Base-by-base conservation (phyloP, 2,888 invertebrate genomes). In the Xestia sexstrigata region DNA sequence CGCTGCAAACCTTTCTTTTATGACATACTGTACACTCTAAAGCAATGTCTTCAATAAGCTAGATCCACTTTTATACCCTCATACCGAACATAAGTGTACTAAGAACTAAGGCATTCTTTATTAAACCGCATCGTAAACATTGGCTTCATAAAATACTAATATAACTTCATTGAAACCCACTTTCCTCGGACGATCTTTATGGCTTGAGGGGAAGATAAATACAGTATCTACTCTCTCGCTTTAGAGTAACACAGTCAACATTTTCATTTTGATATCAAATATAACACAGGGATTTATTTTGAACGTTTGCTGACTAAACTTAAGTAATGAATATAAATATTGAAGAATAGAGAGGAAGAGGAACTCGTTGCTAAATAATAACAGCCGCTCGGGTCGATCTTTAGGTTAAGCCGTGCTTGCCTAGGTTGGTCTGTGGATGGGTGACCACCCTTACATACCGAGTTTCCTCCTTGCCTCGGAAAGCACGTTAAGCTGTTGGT, bases 101-200 rank as follows among this genome's bases (percentile, higher is more conserved):
- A 60, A 62, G 79, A 81, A 63, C 74, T 65, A 58, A 81, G 35
- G 42, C 71, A 65, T 73, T 66, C 65, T 76, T 70, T 82, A 82
- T 76, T 76, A 85, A 82, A 76, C 62, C 86, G 20, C 62, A 70
- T 70, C 78, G 71, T 86, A 82, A 86, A 83, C 49, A 77, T 82
- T 63, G 83, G 77, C 66, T 85, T 82, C 86, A 82, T 83, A 83
- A 83, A 86, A 82, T 76, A 69, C 58, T 82, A 60, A 82, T 76
- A 82, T 85, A 82, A 82, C 72, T 76, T 82, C 82, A 86, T 83
- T 70, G 82, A 82, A 73, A 86, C 63, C 86, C 86, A 86, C 78
- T 83, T 86, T 73, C 58, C 58, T 76, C 58, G 70, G 83, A 67
- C 70, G 58, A 76, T 83, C 49, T 83, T 86, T 85, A 76, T 63